Conservation (phyloP, 92 coral and sea anemone genomes). For the Zoanthus gigantus region DNA sequence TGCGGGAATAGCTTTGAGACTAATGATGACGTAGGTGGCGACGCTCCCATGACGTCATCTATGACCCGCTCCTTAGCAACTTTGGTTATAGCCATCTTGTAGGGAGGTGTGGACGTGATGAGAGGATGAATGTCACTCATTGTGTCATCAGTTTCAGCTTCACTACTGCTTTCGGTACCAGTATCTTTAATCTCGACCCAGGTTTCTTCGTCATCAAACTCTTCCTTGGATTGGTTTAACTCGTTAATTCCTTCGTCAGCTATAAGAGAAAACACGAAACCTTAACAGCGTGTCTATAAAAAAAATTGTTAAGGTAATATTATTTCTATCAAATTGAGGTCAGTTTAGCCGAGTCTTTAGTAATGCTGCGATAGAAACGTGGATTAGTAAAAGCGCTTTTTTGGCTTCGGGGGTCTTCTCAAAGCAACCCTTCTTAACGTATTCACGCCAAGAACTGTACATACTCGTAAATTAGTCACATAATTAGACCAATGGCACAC, state of each 20-base stretch:
- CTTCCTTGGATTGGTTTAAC: slow-evolving; percentile 53
- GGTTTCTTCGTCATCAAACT: slow-evolving; percentile 90
- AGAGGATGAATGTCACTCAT: slow-evolving; percentile 73
- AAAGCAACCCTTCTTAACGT: too few species aligned
- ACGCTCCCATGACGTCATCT: slow-evolving; percentile 59
- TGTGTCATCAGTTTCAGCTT: slow-evolving; percentile 81
- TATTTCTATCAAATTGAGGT: too few species aligned
- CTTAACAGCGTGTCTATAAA: neutral
- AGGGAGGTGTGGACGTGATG: slow-evolving; percentile 55
- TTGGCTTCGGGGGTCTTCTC: too few species aligned
- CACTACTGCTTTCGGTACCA: slow-evolving; percentile 49
- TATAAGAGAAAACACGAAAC: neutral
- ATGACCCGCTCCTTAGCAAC: neutral
- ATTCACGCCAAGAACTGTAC: too few species aligned
- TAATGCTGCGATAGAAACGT: too few species aligned
- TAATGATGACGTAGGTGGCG: slow-evolving; percentile 96
- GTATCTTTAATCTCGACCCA: slow-evolving; percentile 82
- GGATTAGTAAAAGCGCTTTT: too few species aligned
- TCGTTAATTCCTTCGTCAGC: neutral
- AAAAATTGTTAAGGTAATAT: too few species aligned
- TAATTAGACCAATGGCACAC: too few species aligned
- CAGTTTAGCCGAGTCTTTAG: too few species aligned
- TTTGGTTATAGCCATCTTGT: slow-evolving; percentile 1
- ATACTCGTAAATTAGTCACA: too few species aligned
- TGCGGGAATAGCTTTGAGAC: slow-evolving; percentile 96